Base-by-base conservation (phyloP, 2,113 vertebrate genomes). In the Vicugna pacos region DNA sequence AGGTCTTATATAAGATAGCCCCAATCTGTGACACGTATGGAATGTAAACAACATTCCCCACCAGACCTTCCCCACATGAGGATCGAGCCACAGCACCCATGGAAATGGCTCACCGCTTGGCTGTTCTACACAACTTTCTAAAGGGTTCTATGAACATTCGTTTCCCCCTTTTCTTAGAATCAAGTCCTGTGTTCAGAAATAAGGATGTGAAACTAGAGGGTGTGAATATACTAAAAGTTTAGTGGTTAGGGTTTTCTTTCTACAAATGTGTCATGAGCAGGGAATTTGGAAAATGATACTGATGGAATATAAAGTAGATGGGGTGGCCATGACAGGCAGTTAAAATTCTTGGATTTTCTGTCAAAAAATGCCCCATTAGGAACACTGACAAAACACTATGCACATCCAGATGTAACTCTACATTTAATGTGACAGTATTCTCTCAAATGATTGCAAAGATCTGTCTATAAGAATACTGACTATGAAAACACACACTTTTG, bases 141-240 rank as follows among this genome's bases (percentile, higher is more conserved):
- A 89, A 87, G 69, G 38, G 35, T 79, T 75, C 52, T 83, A 60
- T 17, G 32, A 93, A 89, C 8, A 86, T 60, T 46, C 77, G 32
- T 17, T 54, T 79, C 86, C 54, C 82, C 14, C 16, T 75, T 93
- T 96, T 95, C 87, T 83, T 88, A 97, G 89, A 92, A 97, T 93
- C 50, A 93, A 58, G 79, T 7, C 5, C 35, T 91, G 12, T 77
- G 58, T 95, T 79, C 92, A 94, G 80, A 94, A 96, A 91, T 50
- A 82, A 91, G 73, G 48, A 93, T 16, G 50, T 70, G 30, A 46
- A 89, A 69, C 77, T 13, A 42, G 28, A 86, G 14, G 50, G 26
- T 67, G 56, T 15, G 28, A 70, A 85, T 60, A 46, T 80, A 62
- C 12, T 93, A 89, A 91, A 79, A 84, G 19, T 72, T 76, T 76